Conservation (phyloP, 2,888 invertebrate species). For the Venusia cambrica region DNA sequence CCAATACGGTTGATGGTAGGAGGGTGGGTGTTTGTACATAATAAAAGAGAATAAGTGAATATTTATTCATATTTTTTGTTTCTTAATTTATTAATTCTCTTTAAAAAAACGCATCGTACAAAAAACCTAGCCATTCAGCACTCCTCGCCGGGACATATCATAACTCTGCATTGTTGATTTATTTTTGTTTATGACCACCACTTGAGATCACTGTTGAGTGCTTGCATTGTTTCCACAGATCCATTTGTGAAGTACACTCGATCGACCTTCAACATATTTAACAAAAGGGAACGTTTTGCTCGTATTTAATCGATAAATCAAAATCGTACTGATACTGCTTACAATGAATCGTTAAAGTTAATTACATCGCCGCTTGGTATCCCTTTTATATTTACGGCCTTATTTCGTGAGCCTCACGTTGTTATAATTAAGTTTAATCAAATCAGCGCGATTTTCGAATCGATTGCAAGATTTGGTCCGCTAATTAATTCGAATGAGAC, state of each 20-base stretch:
- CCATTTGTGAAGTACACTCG: conserved; percentile 35
- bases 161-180: conserved; percentile 24
- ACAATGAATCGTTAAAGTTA: conserved; percentile 52
- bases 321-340: conserved; percentile 39
- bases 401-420: conserved; percentile 38
- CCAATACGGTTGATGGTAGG: too few species aligned
- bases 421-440: conserved; percentile 43
- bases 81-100: too few species aligned
- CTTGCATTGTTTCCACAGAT: conserved; percentile 41
- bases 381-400: conserved; percentile 37
- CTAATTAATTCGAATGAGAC: conserved; percentile 12
- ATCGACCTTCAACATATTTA: conserved; percentile 51
- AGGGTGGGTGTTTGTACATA: too few species aligned
- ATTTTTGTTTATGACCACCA: conserved; percentile 26
- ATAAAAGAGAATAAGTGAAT: too few species aligned
- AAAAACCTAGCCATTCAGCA: conserved; percentile 8
- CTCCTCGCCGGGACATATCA: conserved; percentile 8
- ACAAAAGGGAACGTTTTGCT: conserved; percentile 49
- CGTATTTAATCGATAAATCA: conserved; percentile 50
- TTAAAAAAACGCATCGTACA: too few species aligned
- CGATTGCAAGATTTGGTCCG: conserved; percentile 12
- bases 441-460: conserved; percentile 25
- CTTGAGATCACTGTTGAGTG: conserved; percentile 37
- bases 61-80: too few species aligned
- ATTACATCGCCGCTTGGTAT: conserved; percentile 37